phyloP scores from a whole-genome alignment of 2,888 invertebrate genomes.

The Erannis defoliaria region DNA sequence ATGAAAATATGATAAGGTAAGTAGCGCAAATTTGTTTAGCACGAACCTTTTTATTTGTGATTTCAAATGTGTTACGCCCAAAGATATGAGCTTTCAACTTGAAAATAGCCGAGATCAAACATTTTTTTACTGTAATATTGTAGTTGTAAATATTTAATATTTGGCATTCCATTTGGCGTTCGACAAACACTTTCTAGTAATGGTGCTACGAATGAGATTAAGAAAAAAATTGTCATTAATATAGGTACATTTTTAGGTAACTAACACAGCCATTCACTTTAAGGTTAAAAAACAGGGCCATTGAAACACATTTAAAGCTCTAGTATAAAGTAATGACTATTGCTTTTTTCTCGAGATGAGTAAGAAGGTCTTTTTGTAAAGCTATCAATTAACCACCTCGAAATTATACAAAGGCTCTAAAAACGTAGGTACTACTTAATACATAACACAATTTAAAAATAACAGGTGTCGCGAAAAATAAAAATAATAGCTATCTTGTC shows the following conservation, averaged over 20 bases:
- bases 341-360: neutral
- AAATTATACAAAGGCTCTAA: neutral
- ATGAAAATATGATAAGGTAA: slow-evolving; percentile 45
- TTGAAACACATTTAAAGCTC: neutral
- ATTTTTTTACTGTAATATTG: slow-evolving; percentile 6
- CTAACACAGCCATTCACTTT: slow-evolving; percentile 34
- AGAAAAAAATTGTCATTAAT: neutral
- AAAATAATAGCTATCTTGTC: slow-evolving; percentile 3
- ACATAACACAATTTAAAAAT: neutral
- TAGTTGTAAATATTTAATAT: slow-evolving; percentile 50
- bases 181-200: slow-evolving; percentile 35
- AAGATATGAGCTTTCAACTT: neutral
- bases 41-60: slow-evolving; percentile 17
- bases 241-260: slow-evolving; percentile 9
- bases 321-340: neutral
- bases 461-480: neutral
- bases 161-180: slow-evolving; percentile 79
- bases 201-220: slow-evolving; percentile 14
- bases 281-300: neutral
- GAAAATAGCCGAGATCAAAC: neutral
- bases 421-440: neutral
- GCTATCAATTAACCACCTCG: no score
- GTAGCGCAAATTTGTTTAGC: slow-evolving; percentile 18
- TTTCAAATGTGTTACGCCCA: neutral
- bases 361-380: neutral